Percentiles rank a stretch among this genome's conserved stretches.
Evolutionary conservation across 2,113 vertebrate genomes (phyloP).

Genomic region (Thinocorus orbignyianus): DNA sequence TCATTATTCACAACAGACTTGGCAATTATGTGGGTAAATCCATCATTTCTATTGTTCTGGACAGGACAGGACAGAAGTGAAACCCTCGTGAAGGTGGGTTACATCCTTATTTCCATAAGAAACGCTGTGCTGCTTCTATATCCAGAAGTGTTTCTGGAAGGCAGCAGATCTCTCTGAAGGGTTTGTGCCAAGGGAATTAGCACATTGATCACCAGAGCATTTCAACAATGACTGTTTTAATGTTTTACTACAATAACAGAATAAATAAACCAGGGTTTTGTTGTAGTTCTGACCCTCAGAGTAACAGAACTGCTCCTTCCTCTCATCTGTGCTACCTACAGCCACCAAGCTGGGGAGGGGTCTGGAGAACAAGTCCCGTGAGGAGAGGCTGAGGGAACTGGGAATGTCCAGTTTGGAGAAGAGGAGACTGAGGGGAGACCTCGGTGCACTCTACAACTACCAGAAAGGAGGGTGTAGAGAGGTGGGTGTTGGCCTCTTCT

Average conservation of each 20-base stretch:
- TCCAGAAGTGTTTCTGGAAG: neutral
- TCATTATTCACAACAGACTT: conserved; percentile 40
- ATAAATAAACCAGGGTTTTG: neutral
- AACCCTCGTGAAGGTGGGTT: neutral
- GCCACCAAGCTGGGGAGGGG: no score
- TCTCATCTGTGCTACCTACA: neutral
- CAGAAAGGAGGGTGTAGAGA: no score
- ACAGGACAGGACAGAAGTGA: neutral
- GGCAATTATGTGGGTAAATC: conserved; percentile 10
- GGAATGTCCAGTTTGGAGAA: no score
- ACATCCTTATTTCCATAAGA: neutral
- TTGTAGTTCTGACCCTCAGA: neutral
- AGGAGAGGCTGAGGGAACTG: no score
- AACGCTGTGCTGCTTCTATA: neutral
- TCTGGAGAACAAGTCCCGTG: no score
- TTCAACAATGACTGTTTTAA: neutral
- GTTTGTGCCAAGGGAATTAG: neutral
- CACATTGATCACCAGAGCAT: neutral
- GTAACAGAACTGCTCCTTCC: neutral
- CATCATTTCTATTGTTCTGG: neutral
- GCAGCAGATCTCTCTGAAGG: neutral
- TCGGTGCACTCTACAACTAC: no score
- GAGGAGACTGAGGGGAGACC: no score
- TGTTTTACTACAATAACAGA: neutral
- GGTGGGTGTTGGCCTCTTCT: no score